Percentiles rank a stretch among this genome's conserved stretches.
These are phyloP conservation scores for Drosophila melanogaster DNA, from an alignment of 1,140 invertebrate species.

Conservation along the genomic window Release_6_plus_ISO1_MT NT_037436.4:18310501-18311000, in stretches of 20 bases:
- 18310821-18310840: conserved; percentile 84
- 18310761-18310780: conserved; percentile 73
- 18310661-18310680: conserved; percentile 42
- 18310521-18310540: not conserved
- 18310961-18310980: conserved; percentile 22
- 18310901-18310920: conserved; percentile 59
- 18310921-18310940: conserved; percentile 79
- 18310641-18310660: conserved; percentile 17
- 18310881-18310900: conserved; percentile 71
- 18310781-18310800: conserved; percentile 39
- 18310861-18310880: conserved; percentile 46
- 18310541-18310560: not conserved
- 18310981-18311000: conserved; percentile 55
- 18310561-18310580: conserved; percentile 32
- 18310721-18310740: conserved; percentile 73
- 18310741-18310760: conserved; percentile 79
- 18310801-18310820: conserved; percentile 64
- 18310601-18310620: conserved; percentile 30
- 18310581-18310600: conserved; percentile 26
- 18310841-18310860: conserved; percentile 84
- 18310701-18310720: conserved; percentile 72
- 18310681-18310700: conserved; percentile 63
- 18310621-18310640: conserved; percentile 29
- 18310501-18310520: not conserved
- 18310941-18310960: conserved; percentile 19